phyloP scores from a whole-genome alignment of 2,888 invertebrate species.

The Hedya salicella region DNA sequence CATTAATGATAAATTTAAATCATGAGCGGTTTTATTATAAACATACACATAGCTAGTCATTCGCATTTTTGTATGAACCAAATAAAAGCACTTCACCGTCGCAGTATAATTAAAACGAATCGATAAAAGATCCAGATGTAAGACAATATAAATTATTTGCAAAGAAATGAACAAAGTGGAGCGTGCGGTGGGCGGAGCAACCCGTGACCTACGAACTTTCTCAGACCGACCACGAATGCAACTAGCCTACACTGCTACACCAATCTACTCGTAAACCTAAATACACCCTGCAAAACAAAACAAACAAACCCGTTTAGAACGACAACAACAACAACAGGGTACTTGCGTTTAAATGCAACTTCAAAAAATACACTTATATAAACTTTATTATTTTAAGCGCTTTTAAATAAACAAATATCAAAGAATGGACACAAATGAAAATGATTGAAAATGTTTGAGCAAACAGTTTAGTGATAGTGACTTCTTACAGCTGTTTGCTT shows the following conservation, averaged over 20 bases:
- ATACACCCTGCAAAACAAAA: slow-evolving; percentile 10
- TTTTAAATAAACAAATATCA: too few species aligned
- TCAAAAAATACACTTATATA: too few species aligned
- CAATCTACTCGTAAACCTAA: slow-evolving; percentile 19
- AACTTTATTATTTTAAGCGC: too few species aligned
- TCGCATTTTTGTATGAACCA: too few species aligned
- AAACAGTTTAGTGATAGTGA: too few species aligned
- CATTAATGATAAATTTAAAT: too few species aligned
- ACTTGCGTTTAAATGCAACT: background rate
- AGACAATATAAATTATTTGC: slow-evolving; percentile 45
- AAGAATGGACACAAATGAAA: too few species aligned
- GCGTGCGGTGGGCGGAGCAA: slow-evolving; percentile 69
- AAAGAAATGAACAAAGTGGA: slow-evolving; percentile 64
- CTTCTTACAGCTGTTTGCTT: too few species aligned
- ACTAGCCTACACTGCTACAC: slow-evolving; percentile 32
- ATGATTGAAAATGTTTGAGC: too few species aligned
- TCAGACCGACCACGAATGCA: slow-evolving; percentile 52
- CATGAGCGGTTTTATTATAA: too few species aligned
- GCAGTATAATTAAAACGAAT: slow-evolving; percentile 12
- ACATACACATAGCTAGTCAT: too few species aligned
- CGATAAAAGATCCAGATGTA: slow-evolving; percentile 29
- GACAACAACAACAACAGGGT: background rate
- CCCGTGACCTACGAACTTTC: slow-evolving; percentile 68
- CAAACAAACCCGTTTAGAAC: background rate
- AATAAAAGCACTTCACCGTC: too few species aligned